These are phyloP conservation scores for Tachina lurida DNA, from an alignment of 2,888 invertebrate genomes.

Conservation along the genomic window DNA sequence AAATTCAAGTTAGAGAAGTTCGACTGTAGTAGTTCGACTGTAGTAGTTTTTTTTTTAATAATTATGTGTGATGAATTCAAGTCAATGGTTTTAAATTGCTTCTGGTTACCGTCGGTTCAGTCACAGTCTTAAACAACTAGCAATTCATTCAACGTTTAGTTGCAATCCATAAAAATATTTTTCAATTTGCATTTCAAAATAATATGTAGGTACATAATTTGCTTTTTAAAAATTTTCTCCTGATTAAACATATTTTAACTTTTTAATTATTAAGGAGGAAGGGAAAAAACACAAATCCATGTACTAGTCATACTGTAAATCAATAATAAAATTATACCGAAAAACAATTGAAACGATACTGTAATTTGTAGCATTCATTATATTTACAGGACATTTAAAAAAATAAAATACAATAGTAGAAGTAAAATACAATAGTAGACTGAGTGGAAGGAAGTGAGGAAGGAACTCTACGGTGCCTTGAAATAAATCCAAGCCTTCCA, in stretches of 20 bases:
- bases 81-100: too few species aligned
- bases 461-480: slow-evolving; percentile 20
- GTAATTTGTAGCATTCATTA: slow-evolving; percentile 69
- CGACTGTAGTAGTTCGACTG: too few species aligned
- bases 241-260: slow-evolving; percentile 11
- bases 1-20: too few species aligned
- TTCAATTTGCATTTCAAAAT: neutral
- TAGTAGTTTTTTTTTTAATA: too few species aligned
- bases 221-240: neutral
- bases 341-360: slow-evolving; percentile 70
- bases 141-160: too few species aligned
- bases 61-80: too few species aligned
- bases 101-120: too few species aligned
- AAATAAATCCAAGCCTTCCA: slow-evolving; percentile 18
- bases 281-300: slow-evolving; percentile 26
- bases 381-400: neutral
- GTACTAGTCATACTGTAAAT: slow-evolving; percentile 24
- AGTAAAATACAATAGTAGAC: neutral
- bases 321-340: slow-evolving; percentile 58
- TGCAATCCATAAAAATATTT: too few species aligned
- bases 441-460: neutral
- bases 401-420: neutral
- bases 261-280: slow-evolving; percentile 2
- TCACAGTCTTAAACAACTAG: neutral
- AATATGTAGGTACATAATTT: neutral